These are phyloP conservation scores for Micromussa lordhowensis DNA, from an alignment of 92 coral and sea anemone genomes.

Conservation along the genomic window DNA sequence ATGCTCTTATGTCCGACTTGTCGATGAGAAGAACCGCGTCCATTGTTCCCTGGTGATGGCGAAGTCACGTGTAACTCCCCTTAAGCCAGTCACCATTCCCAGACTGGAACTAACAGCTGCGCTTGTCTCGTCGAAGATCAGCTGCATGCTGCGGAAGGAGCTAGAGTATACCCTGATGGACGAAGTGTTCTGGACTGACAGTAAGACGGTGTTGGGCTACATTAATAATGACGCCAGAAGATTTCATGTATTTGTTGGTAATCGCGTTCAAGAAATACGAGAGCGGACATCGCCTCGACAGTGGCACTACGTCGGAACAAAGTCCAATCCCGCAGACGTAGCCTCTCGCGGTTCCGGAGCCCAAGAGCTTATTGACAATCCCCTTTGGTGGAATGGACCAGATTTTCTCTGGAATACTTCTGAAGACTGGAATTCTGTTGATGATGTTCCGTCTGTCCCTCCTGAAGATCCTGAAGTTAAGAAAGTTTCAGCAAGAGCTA, in stretches of 20 bases:
- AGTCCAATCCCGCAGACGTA: slow-evolving; percentile 50
- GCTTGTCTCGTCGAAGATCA: slow-evolving; percentile 11
- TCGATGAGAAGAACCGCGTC: not conserved
- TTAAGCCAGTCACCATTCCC: slow-evolving; percentile 1
- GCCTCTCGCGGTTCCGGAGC: slow-evolving; percentile 50
- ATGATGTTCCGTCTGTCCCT: not conserved
- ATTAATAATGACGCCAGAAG: slow-evolving; percentile 38
- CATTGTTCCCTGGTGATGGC: slow-evolving; percentile 17
- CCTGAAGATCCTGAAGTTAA: slow-evolving; percentile 50
- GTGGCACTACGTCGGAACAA: slow-evolving; percentile 57
- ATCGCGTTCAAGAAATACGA: slow-evolving; percentile 57
- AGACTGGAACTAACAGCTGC: slow-evolving; percentile 21
- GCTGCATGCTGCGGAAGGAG: slow-evolving; percentile 19
- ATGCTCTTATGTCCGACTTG: not conserved
- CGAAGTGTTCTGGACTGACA: slow-evolving; percentile 51
- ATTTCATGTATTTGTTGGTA: slow-evolving; percentile 49
- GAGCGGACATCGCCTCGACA: slow-evolving; percentile 48
- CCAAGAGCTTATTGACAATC: slow-evolving; percentile 30
- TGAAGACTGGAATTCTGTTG: slow-evolving; percentile 25
- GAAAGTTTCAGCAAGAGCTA: not conserved
- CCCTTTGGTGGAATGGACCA: slow-evolving; percentile 50
- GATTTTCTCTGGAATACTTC: slow-evolving; percentile 30
- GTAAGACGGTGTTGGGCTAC: slow-evolving; percentile 53
- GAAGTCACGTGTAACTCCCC: slow-evolving; percentile 10
- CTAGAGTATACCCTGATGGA: not conserved